Conservation (phyloP, 2,888 invertebrate genomes). For the Hirtodrosophila cameraria region DNA sequence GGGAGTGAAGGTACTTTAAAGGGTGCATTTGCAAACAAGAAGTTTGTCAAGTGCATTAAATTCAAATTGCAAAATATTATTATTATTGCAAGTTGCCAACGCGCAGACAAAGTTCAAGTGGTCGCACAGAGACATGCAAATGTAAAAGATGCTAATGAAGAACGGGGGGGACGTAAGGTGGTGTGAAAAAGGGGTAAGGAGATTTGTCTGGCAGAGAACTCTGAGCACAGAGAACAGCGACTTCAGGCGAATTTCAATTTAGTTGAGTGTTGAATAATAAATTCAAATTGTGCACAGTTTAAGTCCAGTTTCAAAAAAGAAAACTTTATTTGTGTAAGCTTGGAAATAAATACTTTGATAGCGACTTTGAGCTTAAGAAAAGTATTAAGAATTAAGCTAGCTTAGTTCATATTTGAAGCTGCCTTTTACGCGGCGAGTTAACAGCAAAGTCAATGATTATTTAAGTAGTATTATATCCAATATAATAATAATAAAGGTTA, state of each 20-base stretch:
- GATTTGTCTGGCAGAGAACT: conserved; percentile 8
- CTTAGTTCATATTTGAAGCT: not conserved
- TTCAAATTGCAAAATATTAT: conserved; percentile 61
- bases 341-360: not conserved
- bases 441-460: too few relatives aligned
- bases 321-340: not conserved
- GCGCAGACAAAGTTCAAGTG: conserved; percentile 73
- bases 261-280: conserved; percentile 33
- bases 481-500: too few relatives aligned
- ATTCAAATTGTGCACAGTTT: conserved; percentile 33
- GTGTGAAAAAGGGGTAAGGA: not conserved
- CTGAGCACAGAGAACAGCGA: not conserved
- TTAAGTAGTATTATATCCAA: too few relatives aligned
- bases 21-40: conserved; percentile 12
- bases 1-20: conserved; percentile 24
- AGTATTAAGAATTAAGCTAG: not conserved
- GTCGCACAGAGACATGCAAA: conserved; percentile 56
- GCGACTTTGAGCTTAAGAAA: not conserved
- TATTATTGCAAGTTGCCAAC: conserved; percentile 49
- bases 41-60: conserved; percentile 61
- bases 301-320: not conserved
- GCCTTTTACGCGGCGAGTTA: too few relatives aligned
- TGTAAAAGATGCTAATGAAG: conserved; percentile 75
- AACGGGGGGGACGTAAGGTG: not conserved
- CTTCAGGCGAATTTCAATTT: conserved; percentile 20